Conservation (phyloP, 2,797 vertebrate species). For the Diglossa cyanea region DNA sequence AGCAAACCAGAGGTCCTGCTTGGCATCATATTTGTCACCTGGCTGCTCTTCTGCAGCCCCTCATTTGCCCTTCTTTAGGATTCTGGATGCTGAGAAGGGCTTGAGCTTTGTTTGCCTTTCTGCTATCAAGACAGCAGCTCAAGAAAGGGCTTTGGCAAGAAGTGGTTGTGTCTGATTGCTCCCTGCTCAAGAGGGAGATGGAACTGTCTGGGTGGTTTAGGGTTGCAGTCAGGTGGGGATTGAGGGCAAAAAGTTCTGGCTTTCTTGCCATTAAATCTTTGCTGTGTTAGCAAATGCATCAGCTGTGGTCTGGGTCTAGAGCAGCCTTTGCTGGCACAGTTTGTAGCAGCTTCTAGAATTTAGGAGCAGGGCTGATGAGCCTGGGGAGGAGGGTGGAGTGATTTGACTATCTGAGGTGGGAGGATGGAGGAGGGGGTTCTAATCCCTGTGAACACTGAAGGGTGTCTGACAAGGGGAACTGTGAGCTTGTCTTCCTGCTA, state of each 20-base stretch:
- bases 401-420: not conserved
- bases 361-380: not conserved
- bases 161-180: not conserved
- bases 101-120: not conserved
- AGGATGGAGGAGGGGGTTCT: not conserved
- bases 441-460: fast-evolving
- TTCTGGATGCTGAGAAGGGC: not conserved
- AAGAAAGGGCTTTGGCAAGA: not conserved
- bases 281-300: not conserved
- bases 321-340: not conserved
- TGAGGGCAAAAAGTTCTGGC: not conserved
- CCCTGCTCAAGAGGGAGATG: not conserved
- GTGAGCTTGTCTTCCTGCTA: not conserved
- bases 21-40: not conserved
- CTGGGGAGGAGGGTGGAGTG: not conserved
- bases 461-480: fast-evolving
- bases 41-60: not conserved
- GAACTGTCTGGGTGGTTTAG: not conserved
- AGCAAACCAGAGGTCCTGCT: not conserved
- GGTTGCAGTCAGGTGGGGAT: not conserved
- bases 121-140: not conserved
- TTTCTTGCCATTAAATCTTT: not conserved
- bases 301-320: not conserved
- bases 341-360: not conserved
- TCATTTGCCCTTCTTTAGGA: not conserved